Conservation (phyloP, 2,888 invertebrate species). For the Octodonta nipae region DNA sequence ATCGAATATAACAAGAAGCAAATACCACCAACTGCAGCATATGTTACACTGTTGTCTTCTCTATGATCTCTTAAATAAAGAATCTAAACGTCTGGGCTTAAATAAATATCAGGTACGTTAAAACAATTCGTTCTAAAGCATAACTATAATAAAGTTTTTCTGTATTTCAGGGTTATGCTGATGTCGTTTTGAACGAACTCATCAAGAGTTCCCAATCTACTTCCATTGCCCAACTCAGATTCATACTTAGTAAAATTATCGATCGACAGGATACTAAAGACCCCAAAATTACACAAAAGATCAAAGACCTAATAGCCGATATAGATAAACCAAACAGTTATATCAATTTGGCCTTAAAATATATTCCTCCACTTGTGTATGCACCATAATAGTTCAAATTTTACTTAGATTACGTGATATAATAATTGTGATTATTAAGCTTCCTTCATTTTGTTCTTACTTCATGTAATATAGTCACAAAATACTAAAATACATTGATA, state of each 20-base stretch:
- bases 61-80: constrained; percentile 52
- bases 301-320: constrained; percentile 42
- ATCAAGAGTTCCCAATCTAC: constrained; percentile 44
- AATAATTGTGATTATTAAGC: too few relatives aligned
- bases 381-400: constrained; percentile 18
- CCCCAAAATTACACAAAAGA: constrained; percentile 44
- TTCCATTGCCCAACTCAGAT: constrained; percentile 44
- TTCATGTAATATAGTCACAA: too few relatives aligned
- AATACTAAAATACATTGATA: too few relatives aligned
- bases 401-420: too few relatives aligned
- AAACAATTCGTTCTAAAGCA: neutral
- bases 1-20: constrained; percentile 40
- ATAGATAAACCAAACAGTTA: constrained; percentile 44
- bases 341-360: constrained; percentile 44
- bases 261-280: constrained; percentile 45
- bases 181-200: constrained; percentile 42
- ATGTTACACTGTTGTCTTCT: constrained; percentile 45
- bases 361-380: constrained; percentile 43
- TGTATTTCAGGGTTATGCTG: constrained; percentile 45
- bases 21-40: constrained; percentile 44
- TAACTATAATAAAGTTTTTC: constrained; percentile 4
- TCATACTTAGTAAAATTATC: constrained; percentile 44
- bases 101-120: constrained; percentile 42
- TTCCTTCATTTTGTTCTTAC: too few relatives aligned
- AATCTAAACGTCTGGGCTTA: constrained; percentile 48